Evolutionary conservation across 2,888 invertebrate genomes (phyloP).

Genomic region (Drosophila nigritarsus): DNA sequence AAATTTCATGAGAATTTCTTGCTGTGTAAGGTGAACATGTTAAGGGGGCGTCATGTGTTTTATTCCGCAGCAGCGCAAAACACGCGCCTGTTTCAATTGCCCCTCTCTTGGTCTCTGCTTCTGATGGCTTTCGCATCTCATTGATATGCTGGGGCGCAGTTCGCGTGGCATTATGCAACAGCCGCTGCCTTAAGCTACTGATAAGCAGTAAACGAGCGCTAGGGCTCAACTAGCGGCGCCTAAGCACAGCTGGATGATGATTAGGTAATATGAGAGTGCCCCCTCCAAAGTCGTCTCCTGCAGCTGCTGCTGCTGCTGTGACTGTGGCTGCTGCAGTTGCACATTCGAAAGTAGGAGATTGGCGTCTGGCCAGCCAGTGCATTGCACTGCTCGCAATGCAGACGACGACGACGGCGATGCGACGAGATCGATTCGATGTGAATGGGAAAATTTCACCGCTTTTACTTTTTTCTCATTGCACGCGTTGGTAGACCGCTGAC

Average conservation of each 20-base stretch:
- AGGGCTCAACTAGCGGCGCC: neutral
- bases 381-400: constrained; percentile 67
- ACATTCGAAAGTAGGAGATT: constrained; percentile 42
- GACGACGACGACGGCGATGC: constrained; percentile 46
- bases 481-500: too few relatives aligned
- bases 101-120: neutral
- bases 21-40: neutral
- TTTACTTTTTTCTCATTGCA: constrained; percentile 71
- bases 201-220: constrained; percentile 25
- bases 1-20: neutral
- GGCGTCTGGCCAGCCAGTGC: constrained; percentile 56
- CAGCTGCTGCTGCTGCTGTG: neutral
- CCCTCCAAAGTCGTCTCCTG: neutral
- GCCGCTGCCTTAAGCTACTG: constrained; percentile 25
- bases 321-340: constrained; percentile 10
- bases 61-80: constrained; percentile 4
- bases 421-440: constrained; percentile 72
- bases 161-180: constrained; percentile 52
- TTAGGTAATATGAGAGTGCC: constrained; percentile 38
- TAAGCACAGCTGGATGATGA: constrained; percentile 12
- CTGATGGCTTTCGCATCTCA: constrained; percentile 49
- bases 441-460: constrained; percentile 79
- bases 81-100: constrained; percentile 22
- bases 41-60: constrained; percentile 33
- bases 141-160: constrained; percentile 68